Percentiles rank a stretch among this genome's conserved stretches.
phyloP scores from a whole-genome alignment of 2,888 invertebrate genomes.

The Punctoribates punctum region DNA sequence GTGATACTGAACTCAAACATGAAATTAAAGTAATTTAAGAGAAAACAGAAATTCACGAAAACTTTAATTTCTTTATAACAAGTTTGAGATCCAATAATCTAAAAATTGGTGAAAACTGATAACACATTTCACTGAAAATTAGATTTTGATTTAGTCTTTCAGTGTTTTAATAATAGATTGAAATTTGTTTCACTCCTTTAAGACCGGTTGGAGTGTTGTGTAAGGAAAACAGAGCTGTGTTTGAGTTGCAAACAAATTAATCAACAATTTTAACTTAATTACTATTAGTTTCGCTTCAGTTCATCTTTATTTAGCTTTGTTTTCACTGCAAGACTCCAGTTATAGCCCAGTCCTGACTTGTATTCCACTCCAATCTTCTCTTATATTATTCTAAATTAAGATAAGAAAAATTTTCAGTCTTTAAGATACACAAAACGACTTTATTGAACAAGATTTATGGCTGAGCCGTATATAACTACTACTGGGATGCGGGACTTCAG shows the following conservation, averaged over 20 bases:
- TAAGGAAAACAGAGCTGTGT: not conserved
- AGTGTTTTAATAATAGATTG: not conserved
- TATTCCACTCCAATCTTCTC: not conserved
- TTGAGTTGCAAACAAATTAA: conserved; percentile 26
- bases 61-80: no score
- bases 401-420: not conserved
- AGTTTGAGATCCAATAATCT: no score
- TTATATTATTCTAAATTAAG: conserved; percentile 10
- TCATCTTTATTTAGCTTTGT: conserved; percentile 20
- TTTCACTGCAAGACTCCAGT: not conserved
- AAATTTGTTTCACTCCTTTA: not conserved
- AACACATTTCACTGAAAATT: conserved; percentile 4
- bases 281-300: conserved; percentile 33
- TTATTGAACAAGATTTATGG: no score
- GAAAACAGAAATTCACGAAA: no score
- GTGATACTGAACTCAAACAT: no score
- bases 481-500: not conserved
- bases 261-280: conserved; percentile 37
- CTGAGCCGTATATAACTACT: no score
- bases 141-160: not conserved
- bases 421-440: not conserved
- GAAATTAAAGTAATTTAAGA: no score
- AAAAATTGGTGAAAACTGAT: not conserved
- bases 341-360: not conserved
- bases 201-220: not conserved